A percentile compares a stretch with the other conserved stretches of the same genome.
Conservation (phyloP, 2,888 invertebrate genomes). For the Pristionchus entomophagus region DNA sequence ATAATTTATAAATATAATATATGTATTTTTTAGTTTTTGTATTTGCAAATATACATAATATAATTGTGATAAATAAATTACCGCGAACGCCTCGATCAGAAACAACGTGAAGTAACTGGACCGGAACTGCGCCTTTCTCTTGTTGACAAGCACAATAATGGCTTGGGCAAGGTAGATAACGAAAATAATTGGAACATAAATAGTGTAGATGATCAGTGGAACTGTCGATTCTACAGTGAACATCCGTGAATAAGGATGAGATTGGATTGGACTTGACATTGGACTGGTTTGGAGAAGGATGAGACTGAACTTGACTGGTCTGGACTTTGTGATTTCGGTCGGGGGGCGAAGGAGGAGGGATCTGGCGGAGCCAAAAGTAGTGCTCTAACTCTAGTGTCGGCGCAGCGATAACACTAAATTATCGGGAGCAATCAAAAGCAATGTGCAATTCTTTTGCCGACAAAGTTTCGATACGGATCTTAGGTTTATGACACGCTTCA, state of each 20-base stretch:
- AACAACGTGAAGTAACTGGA: conserved; percentile 12
- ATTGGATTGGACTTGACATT: no score
- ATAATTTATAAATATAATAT: no score
- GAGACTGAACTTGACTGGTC: no score
- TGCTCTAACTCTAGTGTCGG: not conserved
- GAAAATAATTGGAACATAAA: not conserved
- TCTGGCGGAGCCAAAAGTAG: not conserved
- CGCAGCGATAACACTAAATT: not conserved
- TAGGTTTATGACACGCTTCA: no score
- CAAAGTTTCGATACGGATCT: not conserved
- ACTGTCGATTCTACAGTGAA: not conserved
- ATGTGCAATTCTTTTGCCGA: not conserved
- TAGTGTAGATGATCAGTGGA: not conserved
- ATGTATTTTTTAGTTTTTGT: no score
- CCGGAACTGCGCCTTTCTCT: not conserved
- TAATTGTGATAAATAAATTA: no score
- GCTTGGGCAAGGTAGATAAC: not conserved
- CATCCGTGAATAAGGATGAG: no score
- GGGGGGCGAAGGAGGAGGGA: no score
- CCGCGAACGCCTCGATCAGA: not conserved
- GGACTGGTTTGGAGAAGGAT: no score
- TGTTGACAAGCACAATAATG: not conserved
- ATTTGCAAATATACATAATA: no score
- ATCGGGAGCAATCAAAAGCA: not conserved
- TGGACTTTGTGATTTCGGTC: no score